A percentile compares a stretch with the other conserved stretches of the same genome.
phyloP scores from a whole-genome alignment of 2,888 invertebrate species.

The Fragum fragum region DNA sequence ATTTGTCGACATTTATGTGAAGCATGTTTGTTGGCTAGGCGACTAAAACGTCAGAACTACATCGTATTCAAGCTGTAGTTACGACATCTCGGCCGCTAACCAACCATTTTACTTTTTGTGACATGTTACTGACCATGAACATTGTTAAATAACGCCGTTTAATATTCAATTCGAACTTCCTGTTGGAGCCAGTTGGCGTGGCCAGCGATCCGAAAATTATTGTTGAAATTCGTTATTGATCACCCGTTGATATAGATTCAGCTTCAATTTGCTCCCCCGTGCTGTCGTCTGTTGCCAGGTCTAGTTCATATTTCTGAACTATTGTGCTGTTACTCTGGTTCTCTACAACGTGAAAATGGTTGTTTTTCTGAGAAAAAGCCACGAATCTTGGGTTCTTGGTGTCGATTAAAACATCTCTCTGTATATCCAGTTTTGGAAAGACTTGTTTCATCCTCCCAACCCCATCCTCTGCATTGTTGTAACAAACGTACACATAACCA shows the following conservation, averaged over 20 bases:
- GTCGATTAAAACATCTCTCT: slow-evolving; percentile 31
- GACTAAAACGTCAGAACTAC: too few relatives aligned
- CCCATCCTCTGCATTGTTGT: slow-evolving; percentile 13
- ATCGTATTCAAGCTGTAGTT: too few relatives aligned
- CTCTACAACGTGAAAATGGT: slow-evolving; percentile 39
- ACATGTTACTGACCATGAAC: too few relatives aligned
- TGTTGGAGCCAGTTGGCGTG: too few relatives aligned
- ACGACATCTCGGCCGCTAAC: too few relatives aligned
- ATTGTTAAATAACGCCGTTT: too few relatives aligned
- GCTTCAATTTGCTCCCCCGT: background rate
- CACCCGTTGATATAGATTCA: background rate
- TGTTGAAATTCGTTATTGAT: too few relatives aligned
- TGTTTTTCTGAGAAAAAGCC: slow-evolving; percentile 36
- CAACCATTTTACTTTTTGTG: too few relatives aligned
- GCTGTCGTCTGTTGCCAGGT: background rate
- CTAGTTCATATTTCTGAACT: slow-evolving; percentile 38
- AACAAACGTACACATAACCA: slow-evolving; percentile 34
- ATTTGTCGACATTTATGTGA: too few relatives aligned
- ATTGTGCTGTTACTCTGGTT: slow-evolving; percentile 27
- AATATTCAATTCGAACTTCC: too few relatives aligned
- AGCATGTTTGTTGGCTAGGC: too few relatives aligned
- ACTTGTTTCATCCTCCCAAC: slow-evolving; percentile 40
- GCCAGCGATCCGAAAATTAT: too few relatives aligned
- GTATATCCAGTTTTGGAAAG: slow-evolving; percentile 43
- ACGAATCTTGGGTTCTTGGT: slow-evolving; percentile 27